A percentile compares a stretch with the other conserved stretches of the same genome.
Conservation (phyloP, 2,797 vertebrate species). For the Crocodylus rhombifer region DNA sequence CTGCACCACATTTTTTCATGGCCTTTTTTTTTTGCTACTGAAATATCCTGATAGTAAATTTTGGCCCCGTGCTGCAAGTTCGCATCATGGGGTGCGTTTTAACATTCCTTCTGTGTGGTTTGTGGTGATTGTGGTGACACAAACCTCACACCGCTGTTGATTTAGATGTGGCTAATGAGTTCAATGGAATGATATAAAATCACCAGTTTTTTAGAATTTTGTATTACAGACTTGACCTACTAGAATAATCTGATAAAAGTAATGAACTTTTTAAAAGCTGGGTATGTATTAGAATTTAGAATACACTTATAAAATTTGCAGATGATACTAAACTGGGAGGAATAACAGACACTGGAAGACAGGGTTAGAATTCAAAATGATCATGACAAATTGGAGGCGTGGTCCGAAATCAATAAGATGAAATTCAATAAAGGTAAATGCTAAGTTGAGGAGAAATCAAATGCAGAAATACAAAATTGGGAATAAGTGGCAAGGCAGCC, state of each 20-base stretch:
- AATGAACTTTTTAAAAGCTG: background rate
- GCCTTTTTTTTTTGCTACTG: too few species aligned
- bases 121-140: too few species aligned
- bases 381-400: background rate
- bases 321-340: background rate
- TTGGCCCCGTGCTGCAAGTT: too few species aligned
- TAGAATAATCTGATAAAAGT: background rate
- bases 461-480: background rate
- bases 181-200: background rate
- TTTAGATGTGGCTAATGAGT: too few species aligned
- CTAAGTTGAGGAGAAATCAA: constrained; percentile 19
- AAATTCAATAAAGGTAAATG: constrained; percentile 26
- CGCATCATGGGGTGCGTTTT: too few species aligned
- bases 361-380: constrained; percentile 9
- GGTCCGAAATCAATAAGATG: background rate
- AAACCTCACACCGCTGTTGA: too few species aligned
- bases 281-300: background rate
- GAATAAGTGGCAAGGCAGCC: constrained; percentile 29
- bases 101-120: too few species aligned
- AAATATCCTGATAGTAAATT: too few species aligned
- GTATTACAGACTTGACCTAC: background rate
- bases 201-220: background rate
- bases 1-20: too few species aligned
- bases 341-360: background rate
- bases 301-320: background rate